Evolutionary conservation across 2,888 invertebrate species (phyloP).

Genomic region (Cerastoderma edule): DNA sequence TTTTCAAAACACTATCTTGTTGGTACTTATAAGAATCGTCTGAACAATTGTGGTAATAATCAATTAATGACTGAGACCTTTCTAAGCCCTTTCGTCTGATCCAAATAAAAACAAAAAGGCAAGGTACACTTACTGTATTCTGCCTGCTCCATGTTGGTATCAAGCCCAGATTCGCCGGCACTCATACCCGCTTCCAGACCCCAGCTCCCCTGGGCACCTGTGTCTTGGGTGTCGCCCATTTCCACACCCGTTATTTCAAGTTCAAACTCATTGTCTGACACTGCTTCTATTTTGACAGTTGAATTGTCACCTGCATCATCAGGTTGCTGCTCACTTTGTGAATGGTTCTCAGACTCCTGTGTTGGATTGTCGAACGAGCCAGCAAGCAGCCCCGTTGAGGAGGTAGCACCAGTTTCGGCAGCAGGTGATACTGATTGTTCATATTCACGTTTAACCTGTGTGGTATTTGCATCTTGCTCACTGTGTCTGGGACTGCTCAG

Average conservation of each 20-base stretch:
- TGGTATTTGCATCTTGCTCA: background rate
- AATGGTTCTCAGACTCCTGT: background rate
- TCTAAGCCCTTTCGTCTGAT: too few species aligned
- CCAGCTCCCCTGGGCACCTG: conserved; percentile 26
- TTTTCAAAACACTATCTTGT: too few species aligned
- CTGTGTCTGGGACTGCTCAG: background rate
- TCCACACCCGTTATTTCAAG: conserved; percentile 50
- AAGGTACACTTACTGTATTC: conserved; percentile 41
- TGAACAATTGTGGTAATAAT: too few species aligned
- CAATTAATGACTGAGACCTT: too few species aligned
- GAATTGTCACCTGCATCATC: conserved; percentile 2
- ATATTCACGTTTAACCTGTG: background rate
- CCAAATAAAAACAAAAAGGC: background rate
- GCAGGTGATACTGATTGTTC: background rate
- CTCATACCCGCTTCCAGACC: conserved; percentile 26
- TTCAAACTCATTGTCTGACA: conserved; percentile 27
- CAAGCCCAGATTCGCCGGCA: conserved; percentile 20
- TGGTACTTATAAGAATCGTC: too few species aligned
- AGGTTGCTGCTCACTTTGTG: background rate
- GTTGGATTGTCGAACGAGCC: background rate
- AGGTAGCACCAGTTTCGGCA: background rate
- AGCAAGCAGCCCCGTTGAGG: background rate
- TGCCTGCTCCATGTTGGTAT: conserved; percentile 16
- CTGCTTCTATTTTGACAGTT: conserved; percentile 34
- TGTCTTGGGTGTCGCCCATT: conserved; percentile 20